Percentiles rank a stretch among this genome's conserved stretches.
phyloP scores from a whole-genome alignment of 2,888 invertebrate species.

The Scaptomyza cyrtandrae region DNA sequence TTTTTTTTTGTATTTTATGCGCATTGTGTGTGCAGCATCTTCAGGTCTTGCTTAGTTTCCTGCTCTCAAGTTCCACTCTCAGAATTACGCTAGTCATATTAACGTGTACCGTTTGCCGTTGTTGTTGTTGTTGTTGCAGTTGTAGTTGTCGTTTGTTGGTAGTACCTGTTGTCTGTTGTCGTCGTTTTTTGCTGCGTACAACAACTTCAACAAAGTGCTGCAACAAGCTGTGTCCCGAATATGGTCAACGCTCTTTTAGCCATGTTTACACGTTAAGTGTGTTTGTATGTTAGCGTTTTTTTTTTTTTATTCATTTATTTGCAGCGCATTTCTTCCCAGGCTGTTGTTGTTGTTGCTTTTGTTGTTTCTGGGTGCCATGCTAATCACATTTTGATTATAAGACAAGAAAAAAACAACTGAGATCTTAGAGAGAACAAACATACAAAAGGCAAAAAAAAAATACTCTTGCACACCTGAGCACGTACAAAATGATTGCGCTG shows the following conservation, averaged over 20 bases:
- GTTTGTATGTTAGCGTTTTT: constrained; percentile 73
- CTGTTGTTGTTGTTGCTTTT: constrained; percentile 35
- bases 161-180: constrained; percentile 56
- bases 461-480: constrained; percentile 29
- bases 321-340: constrained; percentile 63
- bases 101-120: constrained; percentile 74
- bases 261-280: constrained; percentile 80
- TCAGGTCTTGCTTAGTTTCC: constrained; percentile 17
- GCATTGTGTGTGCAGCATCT: constrained; percentile 49
- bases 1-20: constrained; percentile 36
- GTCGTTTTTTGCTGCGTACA: constrained; percentile 65
- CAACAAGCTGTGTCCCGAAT: constrained; percentile 60
- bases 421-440: constrained; percentile 10
- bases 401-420: constrained; percentile 46
- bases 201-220: constrained; percentile 42
- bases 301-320: constrained; percentile 22
- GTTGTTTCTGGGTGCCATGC: constrained; percentile 58
- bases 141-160: constrained; percentile 36
- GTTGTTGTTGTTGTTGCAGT: constrained; percentile 34
- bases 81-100: constrained; percentile 71
- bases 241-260: constrained; percentile 80
- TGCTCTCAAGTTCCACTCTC: constrained; percentile 49
- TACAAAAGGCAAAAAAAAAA: constrained; percentile 21
- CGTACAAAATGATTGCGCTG: constrained; percentile 6
- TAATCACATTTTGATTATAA: constrained; percentile 78